Base-by-base conservation (phyloP, 2,113 vertebrate genomes). In the Serinus canaria region DNA sequence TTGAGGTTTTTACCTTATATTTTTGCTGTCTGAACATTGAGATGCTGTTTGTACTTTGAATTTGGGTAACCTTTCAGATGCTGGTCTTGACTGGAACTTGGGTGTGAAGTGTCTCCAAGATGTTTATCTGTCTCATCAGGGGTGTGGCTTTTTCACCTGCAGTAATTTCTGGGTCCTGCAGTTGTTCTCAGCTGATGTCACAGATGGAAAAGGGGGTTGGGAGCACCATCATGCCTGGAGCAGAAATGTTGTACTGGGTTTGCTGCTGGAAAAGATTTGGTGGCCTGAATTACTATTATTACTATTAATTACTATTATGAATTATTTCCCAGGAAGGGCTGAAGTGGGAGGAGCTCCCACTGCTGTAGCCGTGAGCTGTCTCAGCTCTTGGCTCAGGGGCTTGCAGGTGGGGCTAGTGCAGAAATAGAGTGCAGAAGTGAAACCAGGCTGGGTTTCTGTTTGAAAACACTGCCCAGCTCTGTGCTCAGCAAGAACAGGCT, bases 351-450 rank as follows among this genome's bases (percentile, higher is more conserved):
- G 67, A 74, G 56, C 73, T 52, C 1, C 35, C 8, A 4, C 19
- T 85, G 75, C 53, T 47, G 31, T 3, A 43, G 37, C 76, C 10
- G 60, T n/a, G 81, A 58, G 11, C 53, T 50, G 1, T 13, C 50
- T 66, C 53, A 49, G 67, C 58, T 75, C 39, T 66, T 46, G 50
- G 46, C 33, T 47, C 27, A 6, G 90, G 49, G 76, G 27, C 25
- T 21, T 43, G 20, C 59, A 58, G 15, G 76, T 15, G 27, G 59
- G 16, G 21, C 52, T 80, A 20, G 13, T 49, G 5, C 3, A 68
- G 74, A 83, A 80, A 69, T 18, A 30, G 46, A 50, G 25, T 7
- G 3, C 25, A 78, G 92, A 85, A 91, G 58, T 84, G 91, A 95
- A 94, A 92, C 62, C 63, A 62, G 81, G 50, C 62, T 69, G 81